Conservation (phyloP, 1,140 invertebrate species). For the Drosophila ironensis region DNA sequence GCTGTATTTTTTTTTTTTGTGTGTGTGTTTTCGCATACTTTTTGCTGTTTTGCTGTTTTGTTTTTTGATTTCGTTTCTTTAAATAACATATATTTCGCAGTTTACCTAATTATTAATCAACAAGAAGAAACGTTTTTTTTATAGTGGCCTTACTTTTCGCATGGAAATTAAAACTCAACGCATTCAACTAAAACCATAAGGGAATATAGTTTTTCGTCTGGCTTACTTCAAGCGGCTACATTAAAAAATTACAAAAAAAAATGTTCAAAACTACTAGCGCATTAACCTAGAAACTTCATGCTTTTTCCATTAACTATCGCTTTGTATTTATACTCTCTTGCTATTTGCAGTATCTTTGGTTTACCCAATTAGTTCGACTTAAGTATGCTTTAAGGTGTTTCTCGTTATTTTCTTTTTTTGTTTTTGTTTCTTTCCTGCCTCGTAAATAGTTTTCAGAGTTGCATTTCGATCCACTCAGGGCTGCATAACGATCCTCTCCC, state of each 20-base stretch:
- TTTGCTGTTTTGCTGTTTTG: constrained; percentile 20
- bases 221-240: constrained; percentile 56
- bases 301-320: constrained; percentile 21
- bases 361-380: constrained; percentile 5
- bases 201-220: constrained; percentile 20
- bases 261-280: constrained; percentile 60
- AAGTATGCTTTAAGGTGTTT: constrained; percentile 45
- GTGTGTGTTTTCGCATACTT: not conserved
- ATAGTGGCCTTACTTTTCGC: constrained; percentile 17
- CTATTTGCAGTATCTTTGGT: not conserved
- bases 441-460: constrained; percentile 32
- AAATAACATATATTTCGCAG: constrained; percentile 58
- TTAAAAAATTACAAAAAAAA: constrained; percentile 67
- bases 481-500: constrained; percentile 4
- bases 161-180: constrained; percentile 4
- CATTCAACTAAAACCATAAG: constrained; percentile 30
- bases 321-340: constrained; percentile 3
- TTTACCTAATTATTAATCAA: constrained; percentile 79
- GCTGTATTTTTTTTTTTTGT: constrained; percentile 1
- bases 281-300: constrained; percentile 56
- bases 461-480: not conserved
- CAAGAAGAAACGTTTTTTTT: constrained; percentile 66
- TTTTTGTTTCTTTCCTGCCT: constrained; percentile 10
- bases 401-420: constrained; percentile 7
- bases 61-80: constrained; percentile 4